Evolutionary conservation across 1,140 invertebrate species (phyloP), one percentile per base, ranked within the genome.

Genomic region (Fopius arisanus): DNA sequence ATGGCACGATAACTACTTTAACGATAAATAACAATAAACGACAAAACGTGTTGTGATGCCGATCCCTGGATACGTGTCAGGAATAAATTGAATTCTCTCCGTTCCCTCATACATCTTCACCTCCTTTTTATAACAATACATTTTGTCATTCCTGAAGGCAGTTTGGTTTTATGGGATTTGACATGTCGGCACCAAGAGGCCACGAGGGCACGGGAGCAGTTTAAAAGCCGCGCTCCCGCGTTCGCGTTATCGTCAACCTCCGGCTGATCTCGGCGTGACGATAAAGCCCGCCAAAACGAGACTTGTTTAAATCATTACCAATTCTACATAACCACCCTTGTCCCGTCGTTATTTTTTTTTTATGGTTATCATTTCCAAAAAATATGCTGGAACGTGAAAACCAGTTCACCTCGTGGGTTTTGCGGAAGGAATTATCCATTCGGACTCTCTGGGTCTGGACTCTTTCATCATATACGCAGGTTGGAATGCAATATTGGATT

Each of bases 271-370:
- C 26, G 14, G 29, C n/a, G 31, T 65, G 28, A 26, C 33, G 72
- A 74, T 74, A 74, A 70, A 63, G 10, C 51, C 21, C 10, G 33
- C 7, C 7, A 10, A 59, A 73, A 68, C 65, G 65, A 69, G 51
- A 71, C 70, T 40, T 63, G 51, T 37, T 26, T 63, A 51, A n/a
- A 41, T 37, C 33, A 37, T 37, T 7, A 66, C 12, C 21, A 71
- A 41, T 37, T 37, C 12, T 12, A 37, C 33, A 37, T 37, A 37
- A 10, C 12, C 33, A 37, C 9, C 33, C 33, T 12, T 7, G 33
- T 37, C n/a, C n/a, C n/a, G n/a, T n/a, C n/a, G n/a, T 37, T 7
- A 37, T 37, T 37, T 37, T 12, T 37, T 37, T 10, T 37, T 37
- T 37, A 37, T 37, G 33, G 12, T 37, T 37, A 37, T 37, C 33